Conservation (phyloP, 1,140 invertebrate species). For the Frieseomelitta varia region DNA sequence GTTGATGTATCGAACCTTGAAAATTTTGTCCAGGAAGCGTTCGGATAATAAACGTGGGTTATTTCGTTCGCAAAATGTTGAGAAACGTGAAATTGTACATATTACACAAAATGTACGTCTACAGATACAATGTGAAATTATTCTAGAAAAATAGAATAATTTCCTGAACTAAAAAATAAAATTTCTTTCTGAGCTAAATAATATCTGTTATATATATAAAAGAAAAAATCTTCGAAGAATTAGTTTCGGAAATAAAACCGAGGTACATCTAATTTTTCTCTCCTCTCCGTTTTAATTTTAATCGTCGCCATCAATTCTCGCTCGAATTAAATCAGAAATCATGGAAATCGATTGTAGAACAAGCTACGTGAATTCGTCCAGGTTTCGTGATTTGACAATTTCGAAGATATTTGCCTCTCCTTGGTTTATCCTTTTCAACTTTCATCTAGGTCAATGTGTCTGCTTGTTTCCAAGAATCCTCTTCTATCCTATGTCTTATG, state of each 20-base stretch:
- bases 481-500: no score
- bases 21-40: neutral
- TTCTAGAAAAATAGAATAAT: no score
- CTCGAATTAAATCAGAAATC: neutral
- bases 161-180: neutral
- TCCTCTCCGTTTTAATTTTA: neutral
- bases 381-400: neutral
- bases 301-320: neutral
- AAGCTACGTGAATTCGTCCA: neutral
- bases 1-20: neutral
- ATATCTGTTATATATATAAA: neutral
- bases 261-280: neutral
- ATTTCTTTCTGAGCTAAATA: neutral
- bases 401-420: neutral
- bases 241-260: neutral
- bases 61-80: neutral
- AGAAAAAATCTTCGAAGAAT: neutral
- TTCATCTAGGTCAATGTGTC: constrained; percentile 22
- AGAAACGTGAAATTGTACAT: neutral
- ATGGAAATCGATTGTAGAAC: neutral
- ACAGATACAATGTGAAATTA: neutral
- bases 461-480: neutral
- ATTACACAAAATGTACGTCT: neutral
- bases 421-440: neutral
- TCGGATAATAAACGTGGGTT: neutral